phyloP scores from a whole-genome alignment of 2,888 invertebrate genomes.

The Busseola fusca region DNA sequence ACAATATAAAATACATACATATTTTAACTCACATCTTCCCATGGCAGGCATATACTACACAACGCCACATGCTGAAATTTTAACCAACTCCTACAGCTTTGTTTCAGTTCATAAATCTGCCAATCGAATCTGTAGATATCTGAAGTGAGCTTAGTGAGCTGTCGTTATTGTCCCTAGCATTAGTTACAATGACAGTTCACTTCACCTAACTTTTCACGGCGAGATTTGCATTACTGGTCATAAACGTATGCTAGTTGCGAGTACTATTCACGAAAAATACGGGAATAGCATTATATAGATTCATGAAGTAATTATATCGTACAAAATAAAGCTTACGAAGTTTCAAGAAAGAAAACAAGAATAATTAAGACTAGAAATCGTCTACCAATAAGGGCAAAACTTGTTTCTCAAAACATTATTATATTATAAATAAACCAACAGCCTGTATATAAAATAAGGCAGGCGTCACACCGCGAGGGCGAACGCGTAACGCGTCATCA shows the following conservation, averaged over 20 bases:
- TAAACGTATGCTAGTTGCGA: background rate
- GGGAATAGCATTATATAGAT: background rate
- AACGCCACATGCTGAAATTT: too few species aligned
- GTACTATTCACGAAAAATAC: background rate
- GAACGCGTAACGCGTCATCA: constrained; percentile 59
- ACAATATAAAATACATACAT: background rate
- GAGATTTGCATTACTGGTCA: background rate
- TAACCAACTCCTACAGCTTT: background rate
- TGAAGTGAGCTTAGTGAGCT: too few species aligned
- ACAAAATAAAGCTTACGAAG: too few species aligned
- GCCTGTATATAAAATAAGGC: constrained; percentile 56
- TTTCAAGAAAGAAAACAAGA: background rate
- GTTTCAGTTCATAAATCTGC: background rate
- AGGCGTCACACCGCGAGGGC: constrained; percentile 56
- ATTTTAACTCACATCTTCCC: too few species aligned
- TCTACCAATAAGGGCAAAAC: background rate
- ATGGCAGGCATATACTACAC: too few species aligned
- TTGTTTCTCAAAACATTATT: background rate
- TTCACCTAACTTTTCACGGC: too few species aligned
- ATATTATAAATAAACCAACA: constrained; percentile 28
- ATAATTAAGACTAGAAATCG: background rate
- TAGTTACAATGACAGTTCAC: too few species aligned
- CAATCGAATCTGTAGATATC: too few species aligned
- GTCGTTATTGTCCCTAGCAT: too few species aligned
- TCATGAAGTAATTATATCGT: too few species aligned